phyloP scores from a whole-genome alignment of 2,797 vertebrate species.

The Odontamblyopus lacepedii region DNA sequence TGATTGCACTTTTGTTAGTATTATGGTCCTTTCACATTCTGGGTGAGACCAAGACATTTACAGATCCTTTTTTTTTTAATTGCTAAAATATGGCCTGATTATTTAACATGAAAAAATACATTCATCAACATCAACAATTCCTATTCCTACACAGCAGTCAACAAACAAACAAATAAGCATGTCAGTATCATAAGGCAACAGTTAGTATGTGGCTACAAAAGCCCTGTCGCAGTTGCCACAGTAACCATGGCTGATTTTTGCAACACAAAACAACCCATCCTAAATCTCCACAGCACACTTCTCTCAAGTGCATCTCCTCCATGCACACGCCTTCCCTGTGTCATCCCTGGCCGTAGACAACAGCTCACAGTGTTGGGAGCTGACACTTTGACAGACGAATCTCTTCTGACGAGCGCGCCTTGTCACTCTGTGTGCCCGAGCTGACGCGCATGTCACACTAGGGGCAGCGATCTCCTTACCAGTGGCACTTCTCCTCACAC shows the following conservation, averaged over 20 bases:
- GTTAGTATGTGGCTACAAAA: slow-evolving; percentile 26
- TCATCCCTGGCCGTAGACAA: slow-evolving; percentile 27
- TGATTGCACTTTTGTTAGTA: too few species aligned
- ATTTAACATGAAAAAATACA: too few species aligned
- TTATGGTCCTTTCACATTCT: too few species aligned
- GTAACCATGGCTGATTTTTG: slow-evolving; percentile 27
- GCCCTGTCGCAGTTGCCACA: slow-evolving; percentile 29
- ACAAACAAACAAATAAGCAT: neutral
- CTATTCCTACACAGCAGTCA: neutral
- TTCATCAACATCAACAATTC: neutral
- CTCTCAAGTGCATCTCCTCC: slow-evolving; percentile 10
- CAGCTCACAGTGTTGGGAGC: slow-evolving; percentile 20
- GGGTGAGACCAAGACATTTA: too few species aligned
- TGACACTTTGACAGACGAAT: slow-evolving; percentile 35
- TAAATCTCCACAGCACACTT: slow-evolving; percentile 27
- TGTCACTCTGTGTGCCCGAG: slow-evolving; percentile 30
- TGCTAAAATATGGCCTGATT: too few species aligned
- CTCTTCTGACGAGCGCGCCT: slow-evolving; percentile 22
- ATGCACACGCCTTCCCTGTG: slow-evolving; percentile 22
- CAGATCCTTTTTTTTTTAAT: too few species aligned
- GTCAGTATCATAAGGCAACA: slow-evolving; percentile 17
- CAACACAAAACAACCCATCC: slow-evolving; percentile 25
- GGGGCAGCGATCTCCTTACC: slow-evolving; percentile 43
- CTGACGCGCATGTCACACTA: slow-evolving; percentile 30
- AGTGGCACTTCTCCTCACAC: slow-evolving; percentile 29